Base-by-base conservation (phyloP, 2,113 vertebrate genomes). In the Speoplatyrhinus poulsoni region DNA sequence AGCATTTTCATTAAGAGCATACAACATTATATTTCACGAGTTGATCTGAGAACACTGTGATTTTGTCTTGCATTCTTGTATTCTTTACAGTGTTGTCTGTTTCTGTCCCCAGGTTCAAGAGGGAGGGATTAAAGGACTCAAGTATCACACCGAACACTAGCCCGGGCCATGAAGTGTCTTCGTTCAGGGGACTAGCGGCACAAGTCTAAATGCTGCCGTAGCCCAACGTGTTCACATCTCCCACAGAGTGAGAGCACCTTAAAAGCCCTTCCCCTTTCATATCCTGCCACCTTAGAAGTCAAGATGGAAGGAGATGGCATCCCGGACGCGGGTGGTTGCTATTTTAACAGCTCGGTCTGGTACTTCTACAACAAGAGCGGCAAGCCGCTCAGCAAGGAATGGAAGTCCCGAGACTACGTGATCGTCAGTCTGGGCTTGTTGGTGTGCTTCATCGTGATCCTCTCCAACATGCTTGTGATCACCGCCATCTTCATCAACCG, bases 381-480 rank as follows among this genome's bases (percentile, higher is more conserved):
- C 46, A 93, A 93, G 82, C 67, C 67, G 69, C 91, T 93, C 73
- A 89, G 87, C 33, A 1, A 8, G 0, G 0, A 3, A 13, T 93
- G 91, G 91, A 62, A 79, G 4, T 0, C 0, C 0, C 84, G 86
- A 0, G 92, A 93, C 72, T 82, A 84, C 9, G 46, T 86, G 12
- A 94, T 99, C 64, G 98, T 99, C 87, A 89, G 90, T 53, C 90
- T 99, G 64, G 98, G 98, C 53, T 92, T 99, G 92, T 82, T 85
- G 0, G 96, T 98, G 78, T 96, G 94, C 81, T 73, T 95, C 73
- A 92, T 99, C 16, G 95, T 99, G 77, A 97, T 99, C 69, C 89
- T 97, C 67, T 93, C 95, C 15, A 99, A 99, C 88, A 93, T 95
- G 16, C 54, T 99, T 87, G 96, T 99, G 72, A 96, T 99, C 0